A percentile compares a stretch with the other conserved stretches of the same genome.
phyloP scores from a whole-genome alignment of 2,888 invertebrate genomes.

The Pseudanteris insignis region DNA sequence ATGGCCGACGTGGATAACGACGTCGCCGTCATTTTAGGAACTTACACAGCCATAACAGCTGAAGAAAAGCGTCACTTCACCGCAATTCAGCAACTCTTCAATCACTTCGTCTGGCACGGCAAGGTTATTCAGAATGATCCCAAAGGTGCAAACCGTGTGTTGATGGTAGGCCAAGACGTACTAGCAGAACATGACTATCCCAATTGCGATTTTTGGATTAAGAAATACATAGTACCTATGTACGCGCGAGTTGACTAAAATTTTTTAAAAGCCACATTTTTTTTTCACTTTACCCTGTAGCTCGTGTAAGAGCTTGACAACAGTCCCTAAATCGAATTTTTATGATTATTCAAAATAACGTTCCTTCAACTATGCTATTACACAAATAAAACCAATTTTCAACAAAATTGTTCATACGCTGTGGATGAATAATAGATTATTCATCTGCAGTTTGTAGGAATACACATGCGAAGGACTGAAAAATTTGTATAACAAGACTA shows the following conservation, averaged over 20 bases:
- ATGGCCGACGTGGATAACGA: conserved; percentile 75
- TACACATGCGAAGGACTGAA: too few relatives aligned
- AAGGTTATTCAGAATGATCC: conserved; percentile 73
- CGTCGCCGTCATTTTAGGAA: conserved; percentile 80
- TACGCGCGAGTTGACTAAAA: conserved; percentile 80
- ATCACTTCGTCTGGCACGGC: conserved; percentile 83
- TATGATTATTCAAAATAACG: too few relatives aligned
- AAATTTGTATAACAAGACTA: too few relatives aligned
- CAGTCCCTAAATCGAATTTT: conserved; percentile 22
- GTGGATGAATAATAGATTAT: too few relatives aligned
- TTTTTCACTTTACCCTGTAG: neutral
- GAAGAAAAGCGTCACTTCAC: conserved; percentile 80
- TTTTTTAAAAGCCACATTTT: too few relatives aligned
- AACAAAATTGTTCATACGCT: too few relatives aligned
- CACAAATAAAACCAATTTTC: too few relatives aligned
- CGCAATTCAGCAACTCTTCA: conserved; percentile 84
- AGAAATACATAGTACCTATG: conserved; percentile 77
- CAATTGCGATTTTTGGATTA: conserved; percentile 81
- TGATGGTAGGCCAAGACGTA: conserved; percentile 78
- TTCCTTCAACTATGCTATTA: too few relatives aligned
- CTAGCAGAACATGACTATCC: conserved; percentile 74
- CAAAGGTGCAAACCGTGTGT: conserved; percentile 68
- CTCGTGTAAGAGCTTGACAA: conserved; percentile 21
- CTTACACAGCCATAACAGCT: conserved; percentile 76
- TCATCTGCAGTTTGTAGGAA: too few relatives aligned